Percentiles rank a stretch among this genome's conserved stretches.
phyloP scores from a whole-genome alignment of 2,888 invertebrate species.

The Papilio gigon region DNA sequence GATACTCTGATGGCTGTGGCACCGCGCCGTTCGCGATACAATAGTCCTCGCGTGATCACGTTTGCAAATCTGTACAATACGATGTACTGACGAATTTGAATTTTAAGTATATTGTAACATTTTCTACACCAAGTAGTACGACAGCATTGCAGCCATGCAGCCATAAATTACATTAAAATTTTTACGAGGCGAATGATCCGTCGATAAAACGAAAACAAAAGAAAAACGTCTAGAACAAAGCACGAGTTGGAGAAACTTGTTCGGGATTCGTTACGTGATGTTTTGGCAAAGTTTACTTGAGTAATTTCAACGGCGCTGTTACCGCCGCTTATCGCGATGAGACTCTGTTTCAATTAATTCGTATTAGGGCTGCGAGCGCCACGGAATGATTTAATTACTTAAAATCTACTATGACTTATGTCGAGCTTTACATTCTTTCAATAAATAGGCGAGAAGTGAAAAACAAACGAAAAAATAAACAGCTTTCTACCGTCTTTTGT shows the following conservation, averaged over 20 bases:
- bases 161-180: slow-evolving; percentile 8
- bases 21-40: slow-evolving; percentile 43
- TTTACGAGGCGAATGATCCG: slow-evolving; percentile 23
- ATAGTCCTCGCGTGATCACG: slow-evolving; percentile 57
- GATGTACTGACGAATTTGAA: slow-evolving; percentile 59
- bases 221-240: slow-evolving; percentile 15
- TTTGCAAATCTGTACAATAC: slow-evolving; percentile 52
- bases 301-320: slow-evolving; percentile 16
- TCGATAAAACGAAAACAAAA: slow-evolving; percentile 33
- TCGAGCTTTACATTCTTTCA: background rate
- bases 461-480: background rate
- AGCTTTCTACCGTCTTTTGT: background rate
- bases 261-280: slow-evolving; percentile 22
- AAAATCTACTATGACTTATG: background rate
- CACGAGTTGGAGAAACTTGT: slow-evolving; percentile 21
- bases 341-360: slow-evolving; percentile 59
- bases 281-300: slow-evolving; percentile 24
- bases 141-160: slow-evolving; percentile 50
- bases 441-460: background rate
- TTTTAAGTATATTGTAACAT: slow-evolving; percentile 58
- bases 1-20: slow-evolving; percentile 29
- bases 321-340: slow-evolving; percentile 55
- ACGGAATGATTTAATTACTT: slow-evolving; percentile 36
- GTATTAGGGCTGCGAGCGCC: slow-evolving; percentile 51
- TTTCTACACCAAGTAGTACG: slow-evolving; percentile 52